These are phyloP conservation scores for Serinus canaria DNA, from an alignment of 2,113 vertebrate species.

Conservation along the genomic window DNA sequence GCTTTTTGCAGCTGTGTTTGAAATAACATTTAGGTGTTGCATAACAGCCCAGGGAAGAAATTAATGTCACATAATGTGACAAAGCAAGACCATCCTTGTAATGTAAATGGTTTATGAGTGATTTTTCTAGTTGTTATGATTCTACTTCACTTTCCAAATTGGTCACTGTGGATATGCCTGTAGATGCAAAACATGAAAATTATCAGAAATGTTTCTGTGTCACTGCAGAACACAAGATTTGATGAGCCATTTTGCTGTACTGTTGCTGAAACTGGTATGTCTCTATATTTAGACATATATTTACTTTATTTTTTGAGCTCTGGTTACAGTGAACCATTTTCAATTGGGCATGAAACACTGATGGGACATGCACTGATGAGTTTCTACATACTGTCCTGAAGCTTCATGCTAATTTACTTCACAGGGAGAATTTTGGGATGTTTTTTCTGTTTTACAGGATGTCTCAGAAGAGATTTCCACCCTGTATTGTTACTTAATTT, in stretches of 20 bases:
- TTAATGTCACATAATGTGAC: accelerated
- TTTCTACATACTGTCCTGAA: not conserved
- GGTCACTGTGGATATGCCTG: not conserved
- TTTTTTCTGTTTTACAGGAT: not conserved
- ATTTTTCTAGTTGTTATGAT: not conserved
- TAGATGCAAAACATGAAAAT: not conserved
- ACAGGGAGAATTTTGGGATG: not conserved
- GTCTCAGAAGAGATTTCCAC: not conserved
- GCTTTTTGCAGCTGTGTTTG: not conserved
- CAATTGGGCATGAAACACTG: not conserved
- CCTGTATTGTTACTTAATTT: not conserved
- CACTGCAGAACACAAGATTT: not conserved
- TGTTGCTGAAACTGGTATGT: not conserved
- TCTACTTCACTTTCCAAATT: not conserved
- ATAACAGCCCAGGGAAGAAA: not conserved
- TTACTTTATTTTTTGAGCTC: not conserved
- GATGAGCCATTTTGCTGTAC: not conserved
- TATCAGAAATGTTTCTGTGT: not conserved
- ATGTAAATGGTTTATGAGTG: not conserved
- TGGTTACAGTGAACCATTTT: not conserved
- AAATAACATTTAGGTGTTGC: not conserved
- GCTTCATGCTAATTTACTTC: not conserved
- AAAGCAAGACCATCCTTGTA: not conserved
- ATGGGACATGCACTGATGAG: not conserved
- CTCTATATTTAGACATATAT: not conserved